phyloP scores from a whole-genome alignment of 2,113 vertebrate species.

The Dendrocopos noguchii region DNA sequence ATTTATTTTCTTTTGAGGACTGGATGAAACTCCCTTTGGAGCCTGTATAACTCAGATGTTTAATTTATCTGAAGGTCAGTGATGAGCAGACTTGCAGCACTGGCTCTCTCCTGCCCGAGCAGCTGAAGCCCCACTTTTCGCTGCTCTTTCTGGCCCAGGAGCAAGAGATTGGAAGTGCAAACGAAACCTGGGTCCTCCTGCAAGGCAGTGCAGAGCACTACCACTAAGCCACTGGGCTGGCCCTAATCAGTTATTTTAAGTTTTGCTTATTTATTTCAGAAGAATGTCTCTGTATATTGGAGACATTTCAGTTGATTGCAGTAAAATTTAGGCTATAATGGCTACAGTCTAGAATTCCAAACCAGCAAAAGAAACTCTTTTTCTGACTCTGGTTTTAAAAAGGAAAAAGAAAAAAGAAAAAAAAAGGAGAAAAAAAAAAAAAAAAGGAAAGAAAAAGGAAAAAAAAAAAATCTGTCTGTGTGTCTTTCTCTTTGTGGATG shows the following conservation, averaged over 20 bases:
- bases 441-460: neutral
- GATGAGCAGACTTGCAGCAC: constrained; percentile 33
- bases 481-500: constrained; percentile 44
- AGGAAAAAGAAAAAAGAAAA: neutral
- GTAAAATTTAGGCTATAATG: constrained; percentile 70
- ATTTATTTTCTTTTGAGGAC: constrained; percentile 69
- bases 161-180: constrained; percentile 31
- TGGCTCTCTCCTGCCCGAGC: constrained; percentile 25
- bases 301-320: constrained; percentile 65
- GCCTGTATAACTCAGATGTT: constrained; percentile 58
- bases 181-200: constrained; percentile 13
- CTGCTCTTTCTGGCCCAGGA: constrained; percentile 25
- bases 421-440: neutral
- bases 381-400: constrained; percentile 61
- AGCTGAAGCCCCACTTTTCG: neutral
- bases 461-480: constrained; percentile 2
- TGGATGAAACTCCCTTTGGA: constrained; percentile 64
- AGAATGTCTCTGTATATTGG: constrained; percentile 67
- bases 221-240: constrained; percentile 60
- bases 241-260: constrained; percentile 53
- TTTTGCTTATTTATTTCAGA: constrained; percentile 80
- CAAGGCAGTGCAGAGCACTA: constrained; percentile 64
- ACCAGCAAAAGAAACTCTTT: constrained; percentile 61
- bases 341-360: constrained; percentile 71
- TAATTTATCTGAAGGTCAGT: constrained; percentile 66